Conservation (phyloP, 2,888 invertebrate species). For the Strigamia transsilvanica region DNA sequence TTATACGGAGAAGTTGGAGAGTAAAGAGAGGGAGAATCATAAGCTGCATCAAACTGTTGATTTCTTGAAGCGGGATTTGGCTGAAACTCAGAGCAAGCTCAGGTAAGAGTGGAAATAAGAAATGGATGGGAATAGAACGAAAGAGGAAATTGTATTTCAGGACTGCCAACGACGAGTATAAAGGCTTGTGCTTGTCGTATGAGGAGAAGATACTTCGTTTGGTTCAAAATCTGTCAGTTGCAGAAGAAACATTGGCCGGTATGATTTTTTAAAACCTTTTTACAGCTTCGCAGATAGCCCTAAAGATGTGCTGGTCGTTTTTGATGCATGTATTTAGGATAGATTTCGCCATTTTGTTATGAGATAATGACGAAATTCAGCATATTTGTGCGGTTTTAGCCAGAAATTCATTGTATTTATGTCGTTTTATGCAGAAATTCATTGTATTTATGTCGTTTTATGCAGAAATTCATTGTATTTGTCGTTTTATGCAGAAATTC, state of each 20-base stretch:
- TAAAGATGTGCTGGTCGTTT: too few relatives aligned
- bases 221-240: constrained; percentile 44
- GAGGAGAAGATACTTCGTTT: constrained; percentile 35
- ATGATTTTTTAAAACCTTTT: too few relatives aligned
- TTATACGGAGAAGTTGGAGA: constrained; percentile 23
- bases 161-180: not conserved
- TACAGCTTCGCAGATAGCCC: too few relatives aligned
- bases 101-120: not conserved
- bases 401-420: too few relatives aligned
- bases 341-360: too few relatives aligned
- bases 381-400: not conserved
- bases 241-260: constrained; percentile 46
- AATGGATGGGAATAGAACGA: not conserved
- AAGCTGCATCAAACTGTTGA: constrained; percentile 35
- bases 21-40: constrained; percentile 36
- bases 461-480: too few relatives aligned
- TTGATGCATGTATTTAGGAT: too few relatives aligned
- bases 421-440: too few relatives aligned
- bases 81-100: constrained; percentile 10
- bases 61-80: constrained; percentile 1
- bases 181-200: constrained; percentile 8
- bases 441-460: too few relatives aligned
- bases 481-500: too few relatives aligned
- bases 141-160: not conserved
- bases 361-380: not conserved